Conservation (phyloP, 2,113 vertebrate genomes). For the Okapia johnstoni region DNA sequence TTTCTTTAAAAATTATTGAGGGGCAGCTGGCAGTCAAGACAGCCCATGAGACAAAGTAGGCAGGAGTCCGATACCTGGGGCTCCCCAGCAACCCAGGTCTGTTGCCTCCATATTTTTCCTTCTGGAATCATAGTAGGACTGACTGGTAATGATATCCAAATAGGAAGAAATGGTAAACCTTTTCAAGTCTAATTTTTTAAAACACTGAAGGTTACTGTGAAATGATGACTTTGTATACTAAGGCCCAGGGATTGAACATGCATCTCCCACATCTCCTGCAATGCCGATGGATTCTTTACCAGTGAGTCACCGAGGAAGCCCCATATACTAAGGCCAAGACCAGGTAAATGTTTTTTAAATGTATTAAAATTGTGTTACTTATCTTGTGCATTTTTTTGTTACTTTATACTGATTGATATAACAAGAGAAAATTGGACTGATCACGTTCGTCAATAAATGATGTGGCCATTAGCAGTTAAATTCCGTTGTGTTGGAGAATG, state of each 20-base stretch:
- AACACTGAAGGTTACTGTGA: not conserved
- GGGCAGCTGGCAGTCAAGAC: not conserved
- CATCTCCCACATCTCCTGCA: not conserved
- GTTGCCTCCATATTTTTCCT: not conserved
- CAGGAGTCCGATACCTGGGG: too few relatives aligned
- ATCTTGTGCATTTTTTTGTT: not conserved
- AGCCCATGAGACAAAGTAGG: not conserved
- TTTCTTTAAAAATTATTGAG: not conserved
- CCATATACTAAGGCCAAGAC: not conserved
- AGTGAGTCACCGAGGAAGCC: not conserved
- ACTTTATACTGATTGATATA: not conserved
- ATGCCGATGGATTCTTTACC: not conserved
- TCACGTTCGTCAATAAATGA: not conserved
- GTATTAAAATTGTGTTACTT: not conserved
- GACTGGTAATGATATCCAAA: not conserved
- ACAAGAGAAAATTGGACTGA: not conserved
- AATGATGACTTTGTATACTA: not conserved
- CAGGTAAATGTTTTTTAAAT: not conserved
- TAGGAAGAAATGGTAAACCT: not conserved
- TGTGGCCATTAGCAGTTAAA: not conserved
- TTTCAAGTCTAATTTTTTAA: not conserved
- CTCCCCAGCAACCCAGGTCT: not conserved
- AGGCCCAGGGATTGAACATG: not conserved
- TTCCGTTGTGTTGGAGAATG: not conserved
- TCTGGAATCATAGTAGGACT: not conserved